Evolutionary conservation across 2,797 vertebrate species (phyloP).

Genomic region (Microctenopoma lineatum): DNA sequence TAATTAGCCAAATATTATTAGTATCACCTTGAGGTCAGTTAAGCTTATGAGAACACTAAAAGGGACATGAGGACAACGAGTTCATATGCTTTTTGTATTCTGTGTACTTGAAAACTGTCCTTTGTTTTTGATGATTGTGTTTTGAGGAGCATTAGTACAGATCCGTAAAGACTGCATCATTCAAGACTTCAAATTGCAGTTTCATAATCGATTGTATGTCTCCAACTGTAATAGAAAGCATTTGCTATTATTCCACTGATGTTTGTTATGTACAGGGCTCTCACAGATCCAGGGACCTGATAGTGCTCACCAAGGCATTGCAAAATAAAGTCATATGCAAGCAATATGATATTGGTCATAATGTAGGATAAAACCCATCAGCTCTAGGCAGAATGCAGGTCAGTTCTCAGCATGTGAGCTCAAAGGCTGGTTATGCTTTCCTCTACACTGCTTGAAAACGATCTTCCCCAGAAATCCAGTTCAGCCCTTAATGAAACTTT

Average conservation of each 20-base stretch:
- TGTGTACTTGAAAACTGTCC: slow-evolving; percentile 18
- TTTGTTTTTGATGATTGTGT: slow-evolving; percentile 36
- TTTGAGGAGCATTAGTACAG: slow-evolving; percentile 20
- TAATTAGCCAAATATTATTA: slow-evolving; percentile 78
- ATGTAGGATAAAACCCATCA: slow-evolving; percentile 35
- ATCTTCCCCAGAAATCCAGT: slow-evolving; percentile 6
- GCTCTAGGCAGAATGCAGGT: slow-evolving; percentile 43
- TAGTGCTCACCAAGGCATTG: slow-evolving; percentile 5
- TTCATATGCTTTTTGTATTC: slow-evolving; percentile 36
- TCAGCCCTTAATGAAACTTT: slow-evolving; percentile 29
- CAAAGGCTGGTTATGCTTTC: slow-evolving; percentile 13
- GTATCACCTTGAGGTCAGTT: slow-evolving; percentile 72
- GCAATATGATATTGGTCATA: slow-evolving; percentile 10
- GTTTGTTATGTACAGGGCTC: slow-evolving; percentile 12
- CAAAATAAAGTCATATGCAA: slow-evolving; percentile 29
- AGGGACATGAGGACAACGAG: slow-evolving; percentile 38
- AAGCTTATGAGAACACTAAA: slow-evolving; percentile 49
- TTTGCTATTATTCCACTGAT: slow-evolving; percentile 1
- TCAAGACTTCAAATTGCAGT: slow-evolving; percentile 9
- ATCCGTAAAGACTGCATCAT: background rate
- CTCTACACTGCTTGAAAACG: background rate
- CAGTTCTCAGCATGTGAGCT: slow-evolving; percentile 36
- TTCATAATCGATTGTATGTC: slow-evolving; percentile 6
- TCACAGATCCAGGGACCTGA: slow-evolving; percentile 16
- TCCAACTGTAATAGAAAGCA: background rate